These are phyloP conservation scores for Papilio aristodemus DNA, from an alignment of 1,140 invertebrate species.

Conservation along the genomic window DNA sequence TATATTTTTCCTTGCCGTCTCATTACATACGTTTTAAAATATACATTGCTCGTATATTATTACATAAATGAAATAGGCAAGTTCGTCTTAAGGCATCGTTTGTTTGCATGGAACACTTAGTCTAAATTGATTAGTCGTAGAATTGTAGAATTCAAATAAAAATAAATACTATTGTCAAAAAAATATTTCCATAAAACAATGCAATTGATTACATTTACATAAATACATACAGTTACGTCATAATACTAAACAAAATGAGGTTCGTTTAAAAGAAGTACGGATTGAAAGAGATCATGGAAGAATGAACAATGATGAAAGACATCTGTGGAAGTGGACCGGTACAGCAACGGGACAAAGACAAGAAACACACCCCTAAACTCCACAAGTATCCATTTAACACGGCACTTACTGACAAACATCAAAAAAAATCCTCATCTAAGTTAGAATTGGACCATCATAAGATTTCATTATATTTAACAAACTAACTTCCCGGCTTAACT, in stretches of 20 bases:
- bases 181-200: conserved; percentile 11
- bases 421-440: conserved; percentile 50
- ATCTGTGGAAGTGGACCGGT: conserved; percentile 55
- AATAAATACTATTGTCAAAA: not conserved
- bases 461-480: conserved; percentile 50
- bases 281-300: conserved; percentile 64
- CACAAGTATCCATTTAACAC: conserved; percentile 46
- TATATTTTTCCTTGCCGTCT: not conserved
- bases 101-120: not conserved
- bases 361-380: conserved; percentile 49
- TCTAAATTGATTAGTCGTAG: not conserved
- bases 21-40: conserved; percentile 10
- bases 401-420: conserved; percentile 40
- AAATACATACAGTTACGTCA: not conserved
- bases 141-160: not conserved
- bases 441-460: conserved; percentile 66
- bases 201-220: not conserved
- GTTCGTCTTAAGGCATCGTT: not conserved
- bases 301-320: conserved; percentile 59
- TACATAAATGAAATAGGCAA: not conserved
- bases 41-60: conserved; percentile 13
- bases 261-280: conserved; percentile 49
- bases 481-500: conserved; percentile 55
- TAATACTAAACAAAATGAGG: conserved; percentile 66
- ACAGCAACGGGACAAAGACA: conserved; percentile 38